A percentile compares a stretch with the other conserved stretches of the same genome.
Conservation (phyloP, 2,888 invertebrate genomes). For the Electrophaes corylata region DNA sequence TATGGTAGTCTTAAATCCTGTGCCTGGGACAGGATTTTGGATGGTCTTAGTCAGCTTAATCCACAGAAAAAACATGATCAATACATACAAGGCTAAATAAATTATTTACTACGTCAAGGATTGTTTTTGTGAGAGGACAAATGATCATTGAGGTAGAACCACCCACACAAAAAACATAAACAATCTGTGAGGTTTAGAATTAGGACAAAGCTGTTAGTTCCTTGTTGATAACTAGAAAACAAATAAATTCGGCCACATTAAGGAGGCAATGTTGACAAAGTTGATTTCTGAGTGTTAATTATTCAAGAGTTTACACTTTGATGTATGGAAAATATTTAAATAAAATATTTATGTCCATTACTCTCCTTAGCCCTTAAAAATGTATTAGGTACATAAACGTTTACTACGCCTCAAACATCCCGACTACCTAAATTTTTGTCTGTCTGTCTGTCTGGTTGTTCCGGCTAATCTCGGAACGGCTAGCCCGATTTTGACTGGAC, state of each 20-base stretch:
- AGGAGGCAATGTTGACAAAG: neutral
- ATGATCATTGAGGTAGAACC: conserved; percentile 9
- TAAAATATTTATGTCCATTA: neutral
- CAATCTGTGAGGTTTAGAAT: conserved; percentile 5
- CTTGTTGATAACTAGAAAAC: conserved; percentile 9
- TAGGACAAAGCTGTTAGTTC: conserved; percentile 22
- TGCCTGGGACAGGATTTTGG: too few species aligned
- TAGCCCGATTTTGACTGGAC: too few species aligned
- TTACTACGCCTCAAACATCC: neutral
- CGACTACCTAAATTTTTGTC: neutral
- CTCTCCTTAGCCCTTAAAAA: neutral
- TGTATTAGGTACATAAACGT: neutral
- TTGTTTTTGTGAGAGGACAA: neutral
- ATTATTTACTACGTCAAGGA: too few species aligned
- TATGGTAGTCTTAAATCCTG: too few species aligned
- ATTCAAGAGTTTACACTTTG: neutral
- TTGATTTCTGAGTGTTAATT: conserved; percentile 2
- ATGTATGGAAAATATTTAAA: neutral
- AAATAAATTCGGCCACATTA: neutral
- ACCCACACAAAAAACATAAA: neutral
- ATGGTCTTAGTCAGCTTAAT: too few species aligned
- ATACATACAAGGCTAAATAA: too few species aligned
- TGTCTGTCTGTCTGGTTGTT: too few species aligned
- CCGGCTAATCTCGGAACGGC: too few species aligned
- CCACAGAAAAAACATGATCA: too few species aligned